These are phyloP conservation scores for Lanius collurio DNA, from an alignment of 2,113 vertebrate species.

Conservation along the genomic window DNA sequence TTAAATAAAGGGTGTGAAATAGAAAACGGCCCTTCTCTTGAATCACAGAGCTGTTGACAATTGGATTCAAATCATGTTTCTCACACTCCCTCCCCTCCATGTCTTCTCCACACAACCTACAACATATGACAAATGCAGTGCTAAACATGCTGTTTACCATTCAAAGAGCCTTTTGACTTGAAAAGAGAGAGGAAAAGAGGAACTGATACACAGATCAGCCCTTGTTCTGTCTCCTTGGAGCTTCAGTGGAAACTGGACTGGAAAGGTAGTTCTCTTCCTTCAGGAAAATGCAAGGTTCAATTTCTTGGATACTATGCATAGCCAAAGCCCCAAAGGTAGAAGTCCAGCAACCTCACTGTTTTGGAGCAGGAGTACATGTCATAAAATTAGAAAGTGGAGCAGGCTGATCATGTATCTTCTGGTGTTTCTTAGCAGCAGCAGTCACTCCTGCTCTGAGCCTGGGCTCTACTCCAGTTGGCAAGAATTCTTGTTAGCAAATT, in stretches of 20 bases:
- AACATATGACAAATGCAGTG: neutral
- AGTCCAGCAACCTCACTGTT: neutral
- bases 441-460: neutral
- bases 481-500: neutral
- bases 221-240: neutral
- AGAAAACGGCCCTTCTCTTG: neutral
- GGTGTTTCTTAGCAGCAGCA: neutral
- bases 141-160: neutral
- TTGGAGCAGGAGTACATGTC: neutral
- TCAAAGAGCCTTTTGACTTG: neutral
- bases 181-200: neutral
- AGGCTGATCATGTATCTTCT: neutral
- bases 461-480: neutral
- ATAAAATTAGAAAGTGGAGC: neutral
- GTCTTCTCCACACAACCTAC: neutral
- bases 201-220: neutral
- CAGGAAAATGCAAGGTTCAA: neutral
- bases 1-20: neutral
- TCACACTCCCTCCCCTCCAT: neutral
- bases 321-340: neutral
- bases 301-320: neutral
- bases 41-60: neutral
- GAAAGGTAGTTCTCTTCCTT: neutral
- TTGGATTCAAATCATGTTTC: neutral
- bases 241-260: neutral